Evolutionary conservation across 2,797 vertebrate genomes (phyloP).

Genomic region (Enteromius viviparus): DNA sequence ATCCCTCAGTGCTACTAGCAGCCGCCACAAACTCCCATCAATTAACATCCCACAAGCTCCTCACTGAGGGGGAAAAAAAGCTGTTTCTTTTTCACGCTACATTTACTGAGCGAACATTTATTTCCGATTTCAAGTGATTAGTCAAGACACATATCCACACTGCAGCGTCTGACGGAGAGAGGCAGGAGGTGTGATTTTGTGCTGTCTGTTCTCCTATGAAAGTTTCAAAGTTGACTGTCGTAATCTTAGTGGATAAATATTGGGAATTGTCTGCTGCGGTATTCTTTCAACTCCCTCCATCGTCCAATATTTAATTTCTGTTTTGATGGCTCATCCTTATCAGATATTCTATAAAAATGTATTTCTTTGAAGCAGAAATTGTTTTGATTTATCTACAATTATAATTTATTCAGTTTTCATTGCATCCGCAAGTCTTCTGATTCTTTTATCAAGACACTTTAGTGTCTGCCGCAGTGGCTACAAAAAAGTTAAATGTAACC

Average conservation of each 20-base stretch:
- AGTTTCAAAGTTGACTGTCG: constrained; percentile 30
- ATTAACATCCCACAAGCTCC: constrained; percentile 77
- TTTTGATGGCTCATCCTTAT: constrained; percentile 24
- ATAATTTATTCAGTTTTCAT: constrained; percentile 26
- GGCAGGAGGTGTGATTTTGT: constrained; percentile 36
- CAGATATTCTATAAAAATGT: constrained; percentile 14
- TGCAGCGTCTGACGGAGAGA: constrained; percentile 53
- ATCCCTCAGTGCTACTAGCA: constrained; percentile 80
- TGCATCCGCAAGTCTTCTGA: neutral
- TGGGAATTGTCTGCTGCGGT: neutral
- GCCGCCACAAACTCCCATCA: constrained; percentile 83
- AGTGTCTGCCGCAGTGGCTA: constrained; percentile 14
- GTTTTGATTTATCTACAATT: constrained; percentile 24
- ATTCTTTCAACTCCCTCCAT: constrained; percentile 11
- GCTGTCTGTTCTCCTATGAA: constrained; percentile 36
- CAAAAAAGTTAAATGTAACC: constrained; percentile 21
- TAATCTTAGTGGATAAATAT: constrained; percentile 32
- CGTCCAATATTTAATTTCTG: constrained; percentile 27
- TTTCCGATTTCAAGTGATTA: constrained; percentile 80
- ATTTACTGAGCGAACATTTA: constrained; percentile 80
- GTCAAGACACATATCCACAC: constrained; percentile 74
- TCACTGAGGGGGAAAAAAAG: constrained; percentile 59
- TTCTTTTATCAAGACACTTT: constrained; percentile 20
- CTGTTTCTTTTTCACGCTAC: constrained; percentile 80
- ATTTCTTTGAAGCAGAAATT: constrained; percentile 31